A percentile compares a stretch with the other conserved stretches of the same genome.
Evolutionary conservation across 2,888 invertebrate genomes (phyloP).

Genomic region (Ennomos erosarius): DNA sequence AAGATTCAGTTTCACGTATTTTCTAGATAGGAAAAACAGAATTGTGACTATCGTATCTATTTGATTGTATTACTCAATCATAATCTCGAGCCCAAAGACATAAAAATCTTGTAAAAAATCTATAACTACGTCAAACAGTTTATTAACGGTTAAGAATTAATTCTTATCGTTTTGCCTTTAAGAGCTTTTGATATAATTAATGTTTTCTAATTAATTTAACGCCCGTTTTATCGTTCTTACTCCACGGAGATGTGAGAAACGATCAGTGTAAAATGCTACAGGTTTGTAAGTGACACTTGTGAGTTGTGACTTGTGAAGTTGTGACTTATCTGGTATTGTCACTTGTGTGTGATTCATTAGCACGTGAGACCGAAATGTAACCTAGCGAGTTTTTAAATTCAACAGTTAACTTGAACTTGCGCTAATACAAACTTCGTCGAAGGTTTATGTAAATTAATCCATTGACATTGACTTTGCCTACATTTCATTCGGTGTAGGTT

Average conservation of each 20-base stretch:
- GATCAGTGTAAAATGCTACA: slow-evolving; percentile 23
- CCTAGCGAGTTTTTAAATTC: slow-evolving; percentile 31
- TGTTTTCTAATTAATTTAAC: slow-evolving; percentile 9
- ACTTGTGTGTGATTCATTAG: slow-evolving; percentile 32
- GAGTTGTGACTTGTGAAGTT: slow-evolving; percentile 9
- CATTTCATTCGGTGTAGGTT: slow-evolving; percentile 21
- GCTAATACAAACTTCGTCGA: slow-evolving; percentile 28
- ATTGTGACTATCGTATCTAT: no score
- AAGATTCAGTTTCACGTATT: no score
- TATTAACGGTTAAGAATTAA: slow-evolving; percentile 4
- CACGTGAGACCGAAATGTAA: slow-evolving; percentile 32
- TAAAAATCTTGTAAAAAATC: no score
- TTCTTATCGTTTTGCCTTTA: slow-evolving; percentile 2
- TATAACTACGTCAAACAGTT: background rate
- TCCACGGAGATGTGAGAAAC: slow-evolving; percentile 3
- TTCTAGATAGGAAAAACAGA: no score
- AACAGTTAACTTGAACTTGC: slow-evolving; percentile 35
- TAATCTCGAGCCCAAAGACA: no score
- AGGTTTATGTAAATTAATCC: slow-evolving; percentile 33
- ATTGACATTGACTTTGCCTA: slow-evolving; percentile 37
- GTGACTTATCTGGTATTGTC: slow-evolving; percentile 30
- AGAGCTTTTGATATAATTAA: slow-evolving; percentile 1
- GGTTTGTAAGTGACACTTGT: slow-evolving; percentile 23
- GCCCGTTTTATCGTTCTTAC: slow-evolving; percentile 1
- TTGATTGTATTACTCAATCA: no score